These are phyloP conservation scores for Ditula angustiorana DNA, from an alignment of 2,888 invertebrate species.

Conservation along the genomic window DNA sequence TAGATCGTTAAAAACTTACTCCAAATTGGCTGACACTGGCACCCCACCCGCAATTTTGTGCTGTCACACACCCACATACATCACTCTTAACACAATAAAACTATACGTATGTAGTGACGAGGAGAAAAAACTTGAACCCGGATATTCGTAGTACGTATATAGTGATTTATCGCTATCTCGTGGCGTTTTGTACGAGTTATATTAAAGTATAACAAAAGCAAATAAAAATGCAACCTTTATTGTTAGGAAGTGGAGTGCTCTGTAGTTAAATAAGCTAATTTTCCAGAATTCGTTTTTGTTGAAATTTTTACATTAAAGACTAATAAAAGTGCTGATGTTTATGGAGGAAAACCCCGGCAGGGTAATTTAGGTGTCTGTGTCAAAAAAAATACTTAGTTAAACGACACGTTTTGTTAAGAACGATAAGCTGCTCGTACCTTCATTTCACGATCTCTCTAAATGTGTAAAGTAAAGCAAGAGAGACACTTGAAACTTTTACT, in stretches of 20 bases:
- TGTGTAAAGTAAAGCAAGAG: not conserved
- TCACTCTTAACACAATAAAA: conserved; percentile 50
- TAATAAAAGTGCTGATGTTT: too few relatives aligned
- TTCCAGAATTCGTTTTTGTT: not conserved
- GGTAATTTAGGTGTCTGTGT: too few relatives aligned
- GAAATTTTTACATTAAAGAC: too few relatives aligned
- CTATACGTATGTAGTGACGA: conserved; percentile 44
- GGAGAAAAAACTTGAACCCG: conserved; percentile 46
- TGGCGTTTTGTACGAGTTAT: conserved; percentile 15
- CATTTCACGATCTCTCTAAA: not conserved
- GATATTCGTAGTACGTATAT: conserved; percentile 39
- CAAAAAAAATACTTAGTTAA: too few relatives aligned
- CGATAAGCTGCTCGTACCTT: too few relatives aligned
- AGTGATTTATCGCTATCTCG: conserved; percentile 46
- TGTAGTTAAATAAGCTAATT: not conserved
- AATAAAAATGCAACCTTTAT: not conserved
- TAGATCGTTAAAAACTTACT: too few relatives aligned
- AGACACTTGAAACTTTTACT: not conserved
- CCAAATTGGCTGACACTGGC: conserved; percentile 29
- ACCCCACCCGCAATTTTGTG: conserved; percentile 35
- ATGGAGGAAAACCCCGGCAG: too few relatives aligned
- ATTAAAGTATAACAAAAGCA: conserved; percentile 19
- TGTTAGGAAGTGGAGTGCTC: not conserved
- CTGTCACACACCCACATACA: conserved; percentile 46
- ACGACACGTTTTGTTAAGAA: too few relatives aligned